A percentile compares a stretch with the other conserved stretches of the same genome.
Conservation (phyloP, 2,797 vertebrate species). For the Eleutherodactylus coqui region DNA sequence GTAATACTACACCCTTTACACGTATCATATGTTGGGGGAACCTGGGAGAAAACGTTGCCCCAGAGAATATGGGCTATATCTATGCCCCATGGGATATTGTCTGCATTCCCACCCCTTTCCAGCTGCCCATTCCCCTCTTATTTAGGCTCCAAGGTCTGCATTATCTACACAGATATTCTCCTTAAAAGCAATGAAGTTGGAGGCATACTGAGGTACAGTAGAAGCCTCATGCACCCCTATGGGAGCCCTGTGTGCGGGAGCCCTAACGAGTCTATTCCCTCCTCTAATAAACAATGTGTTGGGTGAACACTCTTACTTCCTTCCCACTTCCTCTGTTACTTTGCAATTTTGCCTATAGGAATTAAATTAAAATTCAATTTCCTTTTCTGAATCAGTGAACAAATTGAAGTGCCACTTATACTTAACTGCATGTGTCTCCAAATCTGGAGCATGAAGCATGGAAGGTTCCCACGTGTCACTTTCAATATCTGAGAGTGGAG, state of each 20-base stretch:
- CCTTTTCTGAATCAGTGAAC: conserved; percentile 22
- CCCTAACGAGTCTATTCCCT: not conserved
- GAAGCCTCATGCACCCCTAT: not conserved
- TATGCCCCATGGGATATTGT: too few relatives aligned
- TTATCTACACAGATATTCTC: too few relatives aligned
- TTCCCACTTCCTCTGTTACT: not conserved
- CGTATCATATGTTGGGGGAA: too few relatives aligned
- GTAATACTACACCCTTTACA: too few relatives aligned
- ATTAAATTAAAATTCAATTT: conserved; percentile 30
- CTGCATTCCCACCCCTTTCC: too few relatives aligned
- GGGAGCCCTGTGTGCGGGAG: not conserved
- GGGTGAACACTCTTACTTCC: not conserved
- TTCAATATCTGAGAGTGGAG: conserved; percentile 9
- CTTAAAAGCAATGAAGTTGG: too few relatives aligned
- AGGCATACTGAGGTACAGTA: not conserved
- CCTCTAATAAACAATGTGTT: not conserved
- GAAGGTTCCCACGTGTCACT: conserved; percentile 2
- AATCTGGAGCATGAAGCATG: conserved; percentile 5
- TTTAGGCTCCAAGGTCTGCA: too few relatives aligned
- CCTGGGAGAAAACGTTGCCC: too few relatives aligned
- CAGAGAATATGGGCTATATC: too few relatives aligned
- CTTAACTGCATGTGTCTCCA: conserved; percentile 33
- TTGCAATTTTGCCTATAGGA: conserved; percentile 16
- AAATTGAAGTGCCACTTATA: conserved; percentile 47
- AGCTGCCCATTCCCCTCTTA: too few relatives aligned